Conservation (phyloP, 2,113 vertebrate genomes). For the Fulmarus glacialis region DNA sequence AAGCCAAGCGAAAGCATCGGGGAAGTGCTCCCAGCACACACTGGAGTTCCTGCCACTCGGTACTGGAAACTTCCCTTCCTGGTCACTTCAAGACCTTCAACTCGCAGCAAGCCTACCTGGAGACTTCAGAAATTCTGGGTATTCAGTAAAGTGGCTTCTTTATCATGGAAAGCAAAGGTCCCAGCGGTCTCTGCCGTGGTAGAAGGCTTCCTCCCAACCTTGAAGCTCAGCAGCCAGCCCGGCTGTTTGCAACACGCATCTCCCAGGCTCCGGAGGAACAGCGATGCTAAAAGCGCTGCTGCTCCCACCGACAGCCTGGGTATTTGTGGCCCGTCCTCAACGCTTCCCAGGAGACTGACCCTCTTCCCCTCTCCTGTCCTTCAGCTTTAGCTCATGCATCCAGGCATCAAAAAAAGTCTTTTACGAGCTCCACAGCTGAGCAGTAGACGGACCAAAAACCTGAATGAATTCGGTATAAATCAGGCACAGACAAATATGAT, state of each 20-base stretch:
- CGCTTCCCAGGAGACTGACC: neutral
- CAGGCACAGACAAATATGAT: neutral
- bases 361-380: neutral
- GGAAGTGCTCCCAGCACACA: accelerated
- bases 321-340: neutral
- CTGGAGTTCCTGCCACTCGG: neutral
- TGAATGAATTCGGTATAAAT: neutral
- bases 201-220: neutral
- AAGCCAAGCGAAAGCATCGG: neutral
- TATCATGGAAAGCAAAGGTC: neutral
- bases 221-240: neutral
- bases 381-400: neutral
- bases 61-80: neutral
- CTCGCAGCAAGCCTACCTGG: neutral
- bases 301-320: neutral
- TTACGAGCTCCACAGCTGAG: neutral
- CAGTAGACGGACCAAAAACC: neutral
- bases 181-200: accelerated
- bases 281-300: neutral
- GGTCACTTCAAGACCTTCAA: neutral
- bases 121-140: neutral
- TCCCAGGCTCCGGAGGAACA: neutral
- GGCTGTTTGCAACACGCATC: neutral
- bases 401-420: neutral
- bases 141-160: neutral